Evolutionary conservation across 2,797 vertebrate species (phyloP), one percentile per base, ranked within the genome.

Genomic region (Alfaro cultratus): DNA sequence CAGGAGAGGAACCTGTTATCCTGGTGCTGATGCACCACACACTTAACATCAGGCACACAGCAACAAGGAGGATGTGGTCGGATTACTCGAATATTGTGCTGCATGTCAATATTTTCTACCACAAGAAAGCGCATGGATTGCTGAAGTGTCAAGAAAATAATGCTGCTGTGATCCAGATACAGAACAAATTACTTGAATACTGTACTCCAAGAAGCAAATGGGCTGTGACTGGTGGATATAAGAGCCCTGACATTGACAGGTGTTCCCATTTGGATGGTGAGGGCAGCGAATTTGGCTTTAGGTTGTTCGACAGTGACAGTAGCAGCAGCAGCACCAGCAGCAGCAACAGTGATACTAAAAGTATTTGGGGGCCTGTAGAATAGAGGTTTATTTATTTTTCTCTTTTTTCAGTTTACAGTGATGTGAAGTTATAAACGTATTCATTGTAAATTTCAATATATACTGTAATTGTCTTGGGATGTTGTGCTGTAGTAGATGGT

Each of bases 1-100:
- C 88, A 93, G 89, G 3, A 64, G 1, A 83, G 21, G 85, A 77
- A 80, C 86, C 83, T 15, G 36, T 91, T 72, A 90, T 94, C 80
- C 87, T 94, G 62, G 93, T 93, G 62, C n/a, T 91, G 74, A 92
- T 94, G 90, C 84, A 95, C 53, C 91, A 94, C 83, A 16, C 5
- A 8, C 74, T 0, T 23, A 26, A 80, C 0, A 0, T 4, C 23
- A 45, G 16, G 39, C 8, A 0, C 11, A 4, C 2, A 8, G 0
- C 29, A 4, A 0, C 10, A 31, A 1, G 23, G 3, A 77, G 0
- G 71, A 7, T 29, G 1, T 39, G 41, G 47, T 0, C 0, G 2
- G 0, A 3, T 64, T 0, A 0, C 0, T 43, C 68, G 5, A 67
- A 79, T 0, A 5, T 84, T 57, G 47, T 76, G 43, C 29, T 87